A percentile compares a stretch with the other conserved stretches of the same genome.
These are phyloP conservation scores for Callimorpha dominula DNA, from an alignment of 2,888 invertebrate species.

Conservation along the genomic window DNA sequence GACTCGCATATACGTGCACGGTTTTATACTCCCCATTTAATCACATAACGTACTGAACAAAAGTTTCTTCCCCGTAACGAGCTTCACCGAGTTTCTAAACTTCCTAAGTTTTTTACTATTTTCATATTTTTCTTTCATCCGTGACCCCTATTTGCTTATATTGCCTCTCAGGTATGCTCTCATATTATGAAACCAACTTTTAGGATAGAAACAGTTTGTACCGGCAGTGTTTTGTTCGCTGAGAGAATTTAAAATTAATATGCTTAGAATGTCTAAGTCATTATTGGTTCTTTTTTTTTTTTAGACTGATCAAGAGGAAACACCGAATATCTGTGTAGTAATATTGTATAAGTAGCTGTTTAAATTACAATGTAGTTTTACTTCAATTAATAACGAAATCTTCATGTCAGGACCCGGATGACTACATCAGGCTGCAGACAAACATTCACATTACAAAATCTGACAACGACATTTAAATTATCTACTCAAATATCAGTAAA, in stretches of 20 bases:
- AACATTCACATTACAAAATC: no score
- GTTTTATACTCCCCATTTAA: not conserved
- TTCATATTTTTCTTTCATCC: slow-evolving; percentile 12
- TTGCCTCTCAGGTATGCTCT: not conserved
- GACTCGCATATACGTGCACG: not conserved
- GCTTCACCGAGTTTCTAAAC: slow-evolving; percentile 5
- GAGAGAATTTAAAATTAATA: not conserved
- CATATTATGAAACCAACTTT: slow-evolving; percentile 5
- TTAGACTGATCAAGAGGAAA: not conserved
- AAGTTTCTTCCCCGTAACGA: not conserved
- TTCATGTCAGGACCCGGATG: no score
- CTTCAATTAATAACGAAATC: no score
- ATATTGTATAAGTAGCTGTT: no score
- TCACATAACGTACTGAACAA: not conserved
- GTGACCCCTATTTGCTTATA: slow-evolving; percentile 10
- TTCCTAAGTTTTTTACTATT: slow-evolving; percentile 2
- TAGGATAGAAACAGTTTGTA: not conserved
- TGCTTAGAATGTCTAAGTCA: no score
- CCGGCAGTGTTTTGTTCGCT: not conserved
- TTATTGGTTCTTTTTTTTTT: not conserved
- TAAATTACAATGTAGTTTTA: no score
- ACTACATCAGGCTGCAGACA: no score
- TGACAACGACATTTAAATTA: no score
- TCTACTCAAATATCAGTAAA: no score
- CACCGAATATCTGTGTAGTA: no score